phyloP scores from a whole-genome alignment of 2,888 invertebrate genomes.

The Podotricha telesiphe region DNA sequence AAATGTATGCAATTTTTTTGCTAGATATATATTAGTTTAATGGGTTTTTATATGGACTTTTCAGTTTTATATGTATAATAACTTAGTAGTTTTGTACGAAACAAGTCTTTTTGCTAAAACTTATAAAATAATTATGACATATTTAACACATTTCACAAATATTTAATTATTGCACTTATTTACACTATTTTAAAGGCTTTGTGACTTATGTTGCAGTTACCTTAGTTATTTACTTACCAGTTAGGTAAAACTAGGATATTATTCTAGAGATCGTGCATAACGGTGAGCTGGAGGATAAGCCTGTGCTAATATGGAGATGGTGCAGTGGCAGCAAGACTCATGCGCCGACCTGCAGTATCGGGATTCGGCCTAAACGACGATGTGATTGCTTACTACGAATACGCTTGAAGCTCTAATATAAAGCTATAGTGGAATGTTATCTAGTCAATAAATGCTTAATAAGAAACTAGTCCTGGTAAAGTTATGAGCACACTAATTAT shows the following conservation, averaged over 20 bases:
- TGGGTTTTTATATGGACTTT: neutral
- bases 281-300: slow-evolving; percentile 49
- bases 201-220: slow-evolving; percentile 24
- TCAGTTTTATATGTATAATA: neutral
- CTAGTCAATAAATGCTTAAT: slow-evolving; percentile 14
- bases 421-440: neutral
- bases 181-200: slow-evolving; percentile 6
- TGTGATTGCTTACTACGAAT: slow-evolving; percentile 65
- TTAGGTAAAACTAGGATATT: slow-evolving; percentile 51
- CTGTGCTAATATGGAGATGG: slow-evolving; percentile 58
- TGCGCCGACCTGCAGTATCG: slow-evolving; percentile 68
- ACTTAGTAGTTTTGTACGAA: neutral
- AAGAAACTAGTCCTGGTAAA: neutral
- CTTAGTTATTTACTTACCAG: slow-evolving; percentile 15
- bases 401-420: slow-evolving; percentile 38
- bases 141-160: neutral
- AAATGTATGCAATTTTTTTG: neutral
- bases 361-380: slow-evolving; percentile 56
- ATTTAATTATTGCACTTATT: neutral
- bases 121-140: no score
- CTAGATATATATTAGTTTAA: neutral
- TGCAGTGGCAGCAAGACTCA: slow-evolving; percentile 60
- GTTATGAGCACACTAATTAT: neutral
- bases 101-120: neutral
- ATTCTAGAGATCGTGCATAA: slow-evolving; percentile 54